Evolutionary conservation across 2,888 invertebrate genomes (phyloP), one percentile per base, ranked within the genome.

Genomic region (Lasioglossum zephyrum): DNA sequence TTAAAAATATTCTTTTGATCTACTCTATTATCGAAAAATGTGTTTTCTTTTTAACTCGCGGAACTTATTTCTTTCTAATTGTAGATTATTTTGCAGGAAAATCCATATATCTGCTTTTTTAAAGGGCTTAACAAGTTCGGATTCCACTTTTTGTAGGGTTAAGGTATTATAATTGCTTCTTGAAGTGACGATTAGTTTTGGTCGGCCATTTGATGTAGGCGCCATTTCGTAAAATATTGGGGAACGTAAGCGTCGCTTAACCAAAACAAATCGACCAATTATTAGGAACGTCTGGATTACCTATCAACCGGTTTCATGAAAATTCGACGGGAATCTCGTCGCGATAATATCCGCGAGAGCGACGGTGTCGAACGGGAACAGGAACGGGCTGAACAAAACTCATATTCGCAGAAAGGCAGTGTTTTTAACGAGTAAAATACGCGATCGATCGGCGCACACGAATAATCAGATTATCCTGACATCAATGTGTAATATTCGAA

Each of bases 381-480:
- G 49, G 22, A 53, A 53, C 49, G 49, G 49, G 26, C 60, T 0
- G 53, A 53, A 72, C 53, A 63, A 70, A 81, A 81, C 81, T 70
- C 41, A 57, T 53, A 73, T 36, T 66, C 66, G 81, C 73, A 73
- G 77, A 66, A 81, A 77, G 53, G 70, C 73, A 36, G 47, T 53
- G 78, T 85, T 87, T 78, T 86, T 87, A 81, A 83, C 82, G 78
- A 70, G 86, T 79, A 57, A 87, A 86, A 83, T 73, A 81, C 63
- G 53, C 80, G 78, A 82, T 82, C 80, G 86, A 81, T 80, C 78
- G 78, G 78, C 76, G 80, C 75, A 70, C 22, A 73, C 77, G 77
- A 49, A 41, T 87, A 86, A 87, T 87, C 86, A 72, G 87, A 87
- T 87, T 83, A 86, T 80, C 75, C 87, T 31, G 86, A 86, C 82